Percentiles rank a stretch among this genome's conserved stretches.
Evolutionary conservation across 2,797 vertebrate genomes (phyloP).

Genomic region (Cynopterus sphinx): DNA sequence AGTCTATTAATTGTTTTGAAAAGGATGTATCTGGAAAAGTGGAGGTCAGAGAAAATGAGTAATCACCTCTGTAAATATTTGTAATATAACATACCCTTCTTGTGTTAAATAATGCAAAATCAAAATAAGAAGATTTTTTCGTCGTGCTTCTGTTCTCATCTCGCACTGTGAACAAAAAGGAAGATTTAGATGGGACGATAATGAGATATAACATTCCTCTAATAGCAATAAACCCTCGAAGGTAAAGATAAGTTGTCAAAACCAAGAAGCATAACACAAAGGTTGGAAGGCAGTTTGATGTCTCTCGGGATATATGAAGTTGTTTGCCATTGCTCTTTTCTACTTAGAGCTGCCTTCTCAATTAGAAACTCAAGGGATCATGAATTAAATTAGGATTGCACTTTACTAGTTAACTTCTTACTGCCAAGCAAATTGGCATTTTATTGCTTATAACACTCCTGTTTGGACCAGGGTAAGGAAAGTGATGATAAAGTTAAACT

Average conservation of each 20-base stretch:
- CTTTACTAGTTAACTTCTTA: conserved; percentile 40
- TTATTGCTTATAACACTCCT: not conserved
- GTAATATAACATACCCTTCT: conserved; percentile 90
- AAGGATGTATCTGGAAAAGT: not conserved
- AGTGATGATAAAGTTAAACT: not conserved
- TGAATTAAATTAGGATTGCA: conserved; percentile 26
- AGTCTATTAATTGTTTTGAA: not conserved
- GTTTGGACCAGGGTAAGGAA: not conserved
- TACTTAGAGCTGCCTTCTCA: conserved; percentile 60
- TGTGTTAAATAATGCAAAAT: conserved; percentile 94
- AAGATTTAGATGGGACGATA: conserved; percentile 70
- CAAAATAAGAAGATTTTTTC: conserved; percentile 93
- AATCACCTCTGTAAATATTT: not conserved
- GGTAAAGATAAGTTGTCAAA: conserved; percentile 77
- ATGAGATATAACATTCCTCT: conserved; percentile 71
- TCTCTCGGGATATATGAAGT: conserved; percentile 70
- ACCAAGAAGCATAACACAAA: conserved; percentile 73
- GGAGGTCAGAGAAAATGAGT: not conserved
- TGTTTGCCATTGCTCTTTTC: conserved; percentile 70
- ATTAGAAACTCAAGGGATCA: conserved; percentile 38
- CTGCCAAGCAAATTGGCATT: conserved; percentile 14
- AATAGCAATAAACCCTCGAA: conserved; percentile 71
- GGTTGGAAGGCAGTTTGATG: conserved; percentile 67
- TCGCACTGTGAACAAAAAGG: conserved; percentile 89
- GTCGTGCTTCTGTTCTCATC: conserved; percentile 90